phyloP scores from a whole-genome alignment of 1,140 invertebrate species.

The Drosophila baimaii region DNA sequence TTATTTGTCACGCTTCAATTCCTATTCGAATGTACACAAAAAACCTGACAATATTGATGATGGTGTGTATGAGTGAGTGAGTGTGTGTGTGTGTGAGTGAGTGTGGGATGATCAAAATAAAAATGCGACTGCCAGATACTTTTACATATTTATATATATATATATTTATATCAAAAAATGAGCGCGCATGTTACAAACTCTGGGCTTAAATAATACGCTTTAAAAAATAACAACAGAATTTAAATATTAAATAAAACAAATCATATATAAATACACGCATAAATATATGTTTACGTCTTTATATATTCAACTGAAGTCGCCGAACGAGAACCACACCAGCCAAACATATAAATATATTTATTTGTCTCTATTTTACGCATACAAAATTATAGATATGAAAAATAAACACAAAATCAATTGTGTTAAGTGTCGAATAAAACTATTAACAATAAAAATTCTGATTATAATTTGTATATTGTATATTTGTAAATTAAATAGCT shows the following conservation, averaged over 20 bases:
- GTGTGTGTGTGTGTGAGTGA: not conserved
- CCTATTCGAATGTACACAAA: constrained; percentile 58
- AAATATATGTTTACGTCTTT: constrained; percentile 40
- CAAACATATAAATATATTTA: constrained; percentile 52
- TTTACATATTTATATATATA: constrained; percentile 76
- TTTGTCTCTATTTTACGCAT: constrained; percentile 53
- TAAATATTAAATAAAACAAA: constrained; percentile 83
- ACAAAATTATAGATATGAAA: constrained; percentile 60
- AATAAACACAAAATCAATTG: constrained; percentile 46
- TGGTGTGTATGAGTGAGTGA: not conserved
- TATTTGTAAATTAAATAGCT: constrained; percentile 67
- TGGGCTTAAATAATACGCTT: constrained; percentile 76
- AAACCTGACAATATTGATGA: constrained; percentile 25
- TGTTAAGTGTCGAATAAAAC: constrained; percentile 45
- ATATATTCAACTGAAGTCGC: constrained; percentile 48
- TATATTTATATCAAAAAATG: constrained; percentile 82
- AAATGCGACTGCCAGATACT: constrained; percentile 50
- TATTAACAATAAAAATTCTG: constrained; percentile 64
- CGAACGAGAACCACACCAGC: constrained; percentile 24
- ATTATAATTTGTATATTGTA: constrained; percentile 43
- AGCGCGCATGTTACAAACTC: constrained; percentile 80
- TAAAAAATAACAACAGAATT: constrained; percentile 82
- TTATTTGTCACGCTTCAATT: constrained; percentile 80
- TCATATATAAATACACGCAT: constrained; percentile 57
- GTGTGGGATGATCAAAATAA: constrained; percentile 34